A percentile compares a stretch with the other conserved stretches of the same genome.
These are phyloP conservation scores for Iguana delicatissima DNA, from an alignment of 2,797 vertebrate genomes.

Conservation along the genomic window DNA sequence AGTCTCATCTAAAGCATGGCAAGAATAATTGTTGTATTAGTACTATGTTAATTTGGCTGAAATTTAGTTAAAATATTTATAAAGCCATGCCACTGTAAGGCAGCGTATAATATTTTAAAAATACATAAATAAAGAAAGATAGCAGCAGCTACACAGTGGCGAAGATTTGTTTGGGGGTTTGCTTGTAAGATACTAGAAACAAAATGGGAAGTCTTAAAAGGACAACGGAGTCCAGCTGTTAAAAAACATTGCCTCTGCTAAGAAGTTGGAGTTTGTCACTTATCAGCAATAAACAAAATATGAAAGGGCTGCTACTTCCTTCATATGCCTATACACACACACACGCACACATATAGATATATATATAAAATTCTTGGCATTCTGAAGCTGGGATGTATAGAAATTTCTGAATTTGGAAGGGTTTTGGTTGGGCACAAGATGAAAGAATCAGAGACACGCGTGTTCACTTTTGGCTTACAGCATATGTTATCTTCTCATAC, in stretches of 20 bases:
- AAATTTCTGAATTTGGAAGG: neutral
- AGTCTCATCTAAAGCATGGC: neutral
- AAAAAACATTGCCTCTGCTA: conserved; percentile 14
- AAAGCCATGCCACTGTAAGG: neutral
- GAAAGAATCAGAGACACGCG: neutral
- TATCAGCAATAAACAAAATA: conserved; percentile 1
- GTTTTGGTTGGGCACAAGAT: too few relatives aligned
- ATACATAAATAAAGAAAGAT: neutral
- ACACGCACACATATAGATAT: too few relatives aligned
- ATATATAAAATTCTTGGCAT: neutral
- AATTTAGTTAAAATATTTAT: neutral
- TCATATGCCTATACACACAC: too few relatives aligned
- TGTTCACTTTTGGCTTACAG: neutral
- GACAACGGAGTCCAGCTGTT: neutral
- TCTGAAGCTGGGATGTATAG: neutral
- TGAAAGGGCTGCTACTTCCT: conserved; percentile 13
- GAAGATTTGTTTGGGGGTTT: conserved; percentile 39
- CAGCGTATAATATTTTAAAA: neutral
- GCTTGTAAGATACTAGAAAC: conserved; percentile 8
- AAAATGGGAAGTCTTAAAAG: conserved; percentile 29
- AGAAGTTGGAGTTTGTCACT: conserved; percentile 23
- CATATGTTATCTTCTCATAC: neutral
- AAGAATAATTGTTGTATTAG: neutral
- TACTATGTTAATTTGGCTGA: neutral
- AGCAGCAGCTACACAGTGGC: conserved; percentile 16